These are phyloP conservation scores for Triplophysa dalaica DNA, from an alignment of 2,113 vertebrate species.

Conservation along the genomic window DNA sequence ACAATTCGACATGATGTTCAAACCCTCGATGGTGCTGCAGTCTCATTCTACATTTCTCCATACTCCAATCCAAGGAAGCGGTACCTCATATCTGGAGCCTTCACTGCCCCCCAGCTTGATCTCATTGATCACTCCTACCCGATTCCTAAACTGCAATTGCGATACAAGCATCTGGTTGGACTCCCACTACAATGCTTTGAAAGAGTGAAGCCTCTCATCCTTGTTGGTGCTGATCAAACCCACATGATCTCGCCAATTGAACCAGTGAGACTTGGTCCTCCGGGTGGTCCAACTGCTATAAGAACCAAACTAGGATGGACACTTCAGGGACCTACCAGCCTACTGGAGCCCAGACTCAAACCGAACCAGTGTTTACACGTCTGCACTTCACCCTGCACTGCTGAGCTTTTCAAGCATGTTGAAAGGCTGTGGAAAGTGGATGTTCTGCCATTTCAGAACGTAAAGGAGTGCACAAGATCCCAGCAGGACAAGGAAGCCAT, in stretches of 20 bases:
- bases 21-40: neutral
- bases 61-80: neutral
- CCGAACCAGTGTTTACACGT: neutral
- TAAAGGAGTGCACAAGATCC: slow-evolving; percentile 3
- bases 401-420: slow-evolving; percentile 11
- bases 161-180: slow-evolving; percentile 1
- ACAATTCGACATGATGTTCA: slow-evolving; percentile 9
- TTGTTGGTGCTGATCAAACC: slow-evolving; percentile 4
- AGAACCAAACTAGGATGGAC: neutral
- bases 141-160: neutral
- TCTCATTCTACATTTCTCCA: neutral
- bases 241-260: neutral
- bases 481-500: slow-evolving; percentile 26
- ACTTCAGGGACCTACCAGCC: neutral
- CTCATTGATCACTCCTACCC: slow-evolving; percentile 1
- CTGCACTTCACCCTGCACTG: neutral
- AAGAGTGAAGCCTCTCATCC: neutral
- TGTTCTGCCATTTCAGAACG: slow-evolving; percentile 6
- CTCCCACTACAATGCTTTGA: neutral
- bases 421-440: slow-evolving; percentile 31
- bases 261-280: neutral
- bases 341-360: neutral
- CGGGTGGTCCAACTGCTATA: neutral
- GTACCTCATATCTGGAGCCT: neutral
- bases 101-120: neutral